phyloP scores from a whole-genome alignment of 1,140 invertebrate genomes.

The Portunus trituberculatus region DNA sequence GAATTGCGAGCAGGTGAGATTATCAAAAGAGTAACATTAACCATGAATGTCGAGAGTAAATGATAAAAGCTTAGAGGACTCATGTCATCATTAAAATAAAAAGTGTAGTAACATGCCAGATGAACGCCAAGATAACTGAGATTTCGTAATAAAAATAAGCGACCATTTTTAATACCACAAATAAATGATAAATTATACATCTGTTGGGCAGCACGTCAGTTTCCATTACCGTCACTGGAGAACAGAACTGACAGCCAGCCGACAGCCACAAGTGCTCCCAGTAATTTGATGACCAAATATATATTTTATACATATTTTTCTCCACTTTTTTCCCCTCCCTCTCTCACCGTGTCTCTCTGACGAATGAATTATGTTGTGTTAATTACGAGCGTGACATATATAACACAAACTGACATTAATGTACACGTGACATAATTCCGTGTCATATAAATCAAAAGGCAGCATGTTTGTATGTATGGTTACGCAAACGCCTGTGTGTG shows the following conservation, averaged over 20 bases:
- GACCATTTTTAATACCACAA: background rate
- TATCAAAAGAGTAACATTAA: too few relatives aligned
- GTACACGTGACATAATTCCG: background rate
- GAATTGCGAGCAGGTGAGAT: too few relatives aligned
- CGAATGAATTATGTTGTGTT: background rate
- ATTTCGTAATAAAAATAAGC: too few relatives aligned
- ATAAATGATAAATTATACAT: background rate
- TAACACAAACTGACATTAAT: background rate
- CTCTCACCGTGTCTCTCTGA: background rate
- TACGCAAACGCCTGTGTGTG: background rate
- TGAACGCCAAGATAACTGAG: too few relatives aligned
- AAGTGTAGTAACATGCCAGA: too few relatives aligned
- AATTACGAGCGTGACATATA: background rate
- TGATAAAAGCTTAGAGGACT: too few relatives aligned
- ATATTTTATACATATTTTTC: background rate
- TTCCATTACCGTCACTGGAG: background rate
- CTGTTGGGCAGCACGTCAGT: background rate
- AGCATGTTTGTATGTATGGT: background rate
- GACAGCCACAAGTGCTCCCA: background rate
- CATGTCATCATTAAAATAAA: too few relatives aligned
- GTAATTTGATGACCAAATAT: background rate
- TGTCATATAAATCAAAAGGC: background rate
- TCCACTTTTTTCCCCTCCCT: background rate
- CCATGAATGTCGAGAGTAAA: too few relatives aligned
- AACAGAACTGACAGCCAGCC: background rate